phyloP scores from a whole-genome alignment of 2,888 invertebrate species.

The Anarsia innoxiella region DNA sequence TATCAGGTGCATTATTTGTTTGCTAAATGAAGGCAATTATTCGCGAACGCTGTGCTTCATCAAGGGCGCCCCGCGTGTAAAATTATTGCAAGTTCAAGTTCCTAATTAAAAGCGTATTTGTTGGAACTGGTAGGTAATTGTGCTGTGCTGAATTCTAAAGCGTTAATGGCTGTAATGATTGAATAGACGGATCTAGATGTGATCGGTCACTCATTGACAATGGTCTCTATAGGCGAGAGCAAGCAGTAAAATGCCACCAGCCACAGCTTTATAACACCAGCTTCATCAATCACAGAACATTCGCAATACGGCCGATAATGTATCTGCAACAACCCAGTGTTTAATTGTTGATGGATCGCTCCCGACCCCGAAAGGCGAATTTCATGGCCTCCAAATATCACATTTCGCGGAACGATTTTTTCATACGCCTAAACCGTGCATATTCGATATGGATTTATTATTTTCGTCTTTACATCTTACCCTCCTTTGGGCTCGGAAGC shows the following conservation, averaged over 20 bases:
- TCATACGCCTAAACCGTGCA: slow-evolving; percentile 56
- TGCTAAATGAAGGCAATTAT: slow-evolving; percentile 47
- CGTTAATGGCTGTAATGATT: slow-evolving; percentile 30
- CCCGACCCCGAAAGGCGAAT: slow-evolving; percentile 40
- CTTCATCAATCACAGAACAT: slow-evolving; percentile 61
- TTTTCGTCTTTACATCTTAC: slow-evolving; percentile 65
- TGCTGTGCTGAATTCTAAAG: slow-evolving; percentile 6
- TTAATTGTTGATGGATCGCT: slow-evolving; percentile 71
- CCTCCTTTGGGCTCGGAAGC: slow-evolving; percentile 66
- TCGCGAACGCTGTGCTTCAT: slow-evolving; percentile 34
- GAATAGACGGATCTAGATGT: slow-evolving; percentile 27
- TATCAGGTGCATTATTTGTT: slow-evolving; percentile 52
- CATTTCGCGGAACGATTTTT: slow-evolving; percentile 41
- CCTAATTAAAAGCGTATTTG: slow-evolving; percentile 21
- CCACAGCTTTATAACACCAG: slow-evolving; percentile 47
- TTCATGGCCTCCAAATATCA: slow-evolving; percentile 45
- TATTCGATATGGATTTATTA: slow-evolving; percentile 72
- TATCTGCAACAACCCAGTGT: slow-evolving; percentile 62
- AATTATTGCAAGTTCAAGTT: slow-evolving; percentile 34
- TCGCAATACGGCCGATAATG: slow-evolving; percentile 60
- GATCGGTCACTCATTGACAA: slow-evolving; percentile 56
- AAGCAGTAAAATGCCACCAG: slow-evolving; percentile 37
- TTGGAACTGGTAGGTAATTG: neutral
- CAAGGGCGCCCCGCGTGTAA: slow-evolving; percentile 29
- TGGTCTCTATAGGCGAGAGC: slow-evolving; percentile 40